Evolutionary conservation across 2,888 invertebrate genomes (phyloP), one percentile per base, ranked within the genome.

Genomic region (Therioaphis trifolii): DNA sequence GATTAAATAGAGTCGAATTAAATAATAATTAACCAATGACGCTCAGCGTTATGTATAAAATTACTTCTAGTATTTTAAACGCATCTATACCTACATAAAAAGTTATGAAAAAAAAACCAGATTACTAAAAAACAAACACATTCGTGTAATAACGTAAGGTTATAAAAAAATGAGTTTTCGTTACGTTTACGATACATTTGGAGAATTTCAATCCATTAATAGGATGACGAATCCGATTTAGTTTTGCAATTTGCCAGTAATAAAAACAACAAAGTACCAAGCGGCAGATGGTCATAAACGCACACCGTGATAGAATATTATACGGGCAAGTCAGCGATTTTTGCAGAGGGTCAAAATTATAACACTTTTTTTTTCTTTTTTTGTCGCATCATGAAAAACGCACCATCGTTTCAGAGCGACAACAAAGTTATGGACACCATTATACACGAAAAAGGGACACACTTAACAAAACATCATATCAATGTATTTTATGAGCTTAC

Each of bases 171-270:
- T 43, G 9, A 55, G 12, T 52, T 49, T 78, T 66, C 52, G 66
- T 66, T 55, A 14, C 14, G 40, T 27, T 35, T 35, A 35, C 7
- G 35, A 55, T n/a, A 27, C 43, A 40, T 55, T 69, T 18, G 43
- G 27, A 69, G 52, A 79, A 79, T 78, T 66, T 35, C 52, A 66
- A 66, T 69, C 27, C 40, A 18, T 29, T 24, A 18, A 68, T 52
- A 43, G n/a, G 55, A 69, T 55, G 78, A 69, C 55, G 55, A 55
- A 79, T 79, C 24, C 55, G 55, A 69, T 79, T 79, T 69, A 27
- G 68, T 79, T 79, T 78, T 69, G 68, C 43, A 79, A 69, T 69
- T 79, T 43, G 27, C 40, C 35, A 79, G 14, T 35, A 40, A 55
- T 68, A 78, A 78, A 52, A 78, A 78, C 35, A 52, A 61, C 46